Conservation (phyloP, 2,113 vertebrate species). For the Porphyrio hochstetteri region DNA sequence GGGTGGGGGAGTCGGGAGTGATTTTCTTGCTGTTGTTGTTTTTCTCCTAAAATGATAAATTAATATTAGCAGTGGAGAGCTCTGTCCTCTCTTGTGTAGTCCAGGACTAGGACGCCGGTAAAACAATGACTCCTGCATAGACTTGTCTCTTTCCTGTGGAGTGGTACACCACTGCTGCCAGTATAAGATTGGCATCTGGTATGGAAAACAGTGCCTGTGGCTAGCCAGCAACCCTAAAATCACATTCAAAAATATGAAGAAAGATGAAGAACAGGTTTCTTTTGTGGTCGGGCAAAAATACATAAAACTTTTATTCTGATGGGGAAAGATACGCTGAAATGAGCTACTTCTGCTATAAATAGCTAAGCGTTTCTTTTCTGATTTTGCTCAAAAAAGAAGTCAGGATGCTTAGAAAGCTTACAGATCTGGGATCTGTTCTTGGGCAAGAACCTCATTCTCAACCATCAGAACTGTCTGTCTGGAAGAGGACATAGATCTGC, state of each 20-base stretch:
- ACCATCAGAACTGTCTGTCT: not conserved
- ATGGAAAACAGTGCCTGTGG: not conserved
- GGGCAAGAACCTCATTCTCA: not conserved
- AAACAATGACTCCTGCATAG: not conserved
- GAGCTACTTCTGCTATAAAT: not conserved
- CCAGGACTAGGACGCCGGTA: not conserved
- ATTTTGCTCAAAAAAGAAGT: not conserved
- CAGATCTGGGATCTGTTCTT: not conserved
- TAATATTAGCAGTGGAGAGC: not conserved
- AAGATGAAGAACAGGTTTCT: not conserved
- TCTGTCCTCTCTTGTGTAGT: not conserved
- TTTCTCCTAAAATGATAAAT: not conserved
- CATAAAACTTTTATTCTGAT: not conserved
- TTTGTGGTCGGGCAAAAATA: not conserved
- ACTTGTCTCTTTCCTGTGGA: not conserved
- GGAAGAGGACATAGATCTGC: not conserved
- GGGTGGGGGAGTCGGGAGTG: too few relatives aligned
- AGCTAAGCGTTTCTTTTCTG: not conserved
- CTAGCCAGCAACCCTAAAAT: not conserved
- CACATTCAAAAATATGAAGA: not conserved
- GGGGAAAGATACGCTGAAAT: not conserved
- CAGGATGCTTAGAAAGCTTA: not conserved
- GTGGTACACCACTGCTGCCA: not conserved
- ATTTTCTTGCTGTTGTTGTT: too few relatives aligned
- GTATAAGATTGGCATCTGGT: not conserved